Conservation (phyloP, 2,888 invertebrate genomes). For the Gastracanthus pulcherrimus region DNA sequence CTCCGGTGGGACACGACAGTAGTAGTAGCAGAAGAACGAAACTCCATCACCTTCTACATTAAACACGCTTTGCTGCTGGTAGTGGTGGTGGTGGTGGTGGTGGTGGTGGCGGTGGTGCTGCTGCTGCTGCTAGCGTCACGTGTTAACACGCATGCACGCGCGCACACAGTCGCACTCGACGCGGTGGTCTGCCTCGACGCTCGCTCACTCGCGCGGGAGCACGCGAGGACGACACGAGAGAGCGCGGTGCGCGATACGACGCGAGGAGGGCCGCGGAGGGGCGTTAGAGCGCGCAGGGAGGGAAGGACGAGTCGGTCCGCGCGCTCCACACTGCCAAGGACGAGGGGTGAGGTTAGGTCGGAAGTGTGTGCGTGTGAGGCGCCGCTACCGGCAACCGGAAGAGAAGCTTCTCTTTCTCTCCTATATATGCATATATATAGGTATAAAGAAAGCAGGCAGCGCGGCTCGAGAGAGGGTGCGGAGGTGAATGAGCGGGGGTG, state of each 20-base stretch:
- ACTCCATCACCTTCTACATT: too few species aligned
- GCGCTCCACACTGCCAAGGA: conserved; percentile 41
- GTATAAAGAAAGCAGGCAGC: background rate
- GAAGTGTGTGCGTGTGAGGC: conserved; percentile 13
- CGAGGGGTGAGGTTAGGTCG: conserved; percentile 57
- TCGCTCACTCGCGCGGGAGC: background rate
- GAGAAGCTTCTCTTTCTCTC: too few species aligned
- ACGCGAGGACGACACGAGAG: background rate
- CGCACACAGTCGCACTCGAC: background rate
- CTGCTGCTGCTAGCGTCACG: background rate
- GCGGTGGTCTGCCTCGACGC: background rate
- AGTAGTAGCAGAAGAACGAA: too few species aligned
- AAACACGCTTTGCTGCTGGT: too few species aligned
- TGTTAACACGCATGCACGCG: background rate
- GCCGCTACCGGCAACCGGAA: background rate
- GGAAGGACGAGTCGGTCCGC: background rate
- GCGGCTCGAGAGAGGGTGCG: background rate
- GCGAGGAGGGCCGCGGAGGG: background rate
- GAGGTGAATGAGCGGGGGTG: background rate
- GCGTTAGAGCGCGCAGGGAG: background rate
- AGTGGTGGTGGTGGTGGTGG: too few species aligned
- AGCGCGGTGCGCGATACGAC: background rate
- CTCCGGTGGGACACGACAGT: background rate
- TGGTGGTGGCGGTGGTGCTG: too few species aligned
- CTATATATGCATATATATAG: too few species aligned